A percentile compares a stretch with the other conserved stretches of the same genome.
Conservation (phyloP, 2,113 vertebrate species). For the Paradisaea rubra region DNA sequence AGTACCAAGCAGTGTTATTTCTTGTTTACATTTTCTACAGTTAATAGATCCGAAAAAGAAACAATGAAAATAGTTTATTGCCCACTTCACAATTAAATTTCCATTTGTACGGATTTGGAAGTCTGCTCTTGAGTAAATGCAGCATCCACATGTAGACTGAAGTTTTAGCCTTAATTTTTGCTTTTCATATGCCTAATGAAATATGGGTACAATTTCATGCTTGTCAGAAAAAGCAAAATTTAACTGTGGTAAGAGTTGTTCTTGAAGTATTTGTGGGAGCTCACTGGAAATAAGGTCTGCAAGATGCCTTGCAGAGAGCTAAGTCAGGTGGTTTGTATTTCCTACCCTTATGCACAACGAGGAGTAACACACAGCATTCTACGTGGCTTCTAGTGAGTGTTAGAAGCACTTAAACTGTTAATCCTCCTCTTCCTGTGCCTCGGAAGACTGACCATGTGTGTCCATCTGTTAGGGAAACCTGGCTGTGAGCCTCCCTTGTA, state of each 20-base stretch:
- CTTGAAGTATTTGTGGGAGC: neutral
- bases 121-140: neutral
- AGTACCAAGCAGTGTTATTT: neutral
- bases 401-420: neutral
- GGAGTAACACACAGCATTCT: neutral
- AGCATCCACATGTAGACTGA: neutral
- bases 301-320: neutral
- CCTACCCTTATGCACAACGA: neutral
- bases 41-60: neutral
- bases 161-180: neutral
- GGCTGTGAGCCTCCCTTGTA: neutral
- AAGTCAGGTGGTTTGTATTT: neutral
- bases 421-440: neutral
- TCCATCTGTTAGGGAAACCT: neutral
- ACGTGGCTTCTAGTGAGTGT: neutral
- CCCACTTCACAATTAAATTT: neutral
- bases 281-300: neutral
- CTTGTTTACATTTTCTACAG: slow-evolving; percentile 12
- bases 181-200: neutral
- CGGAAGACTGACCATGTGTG: neutral
- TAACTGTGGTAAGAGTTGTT: neutral
- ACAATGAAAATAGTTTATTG: neutral
- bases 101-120: neutral
- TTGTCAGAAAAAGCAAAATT: neutral
- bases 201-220: neutral